A percentile compares a stretch with the other conserved stretches of the same genome.
These are phyloP conservation scores for Coluber constrictor DNA, from an alignment of 2,797 vertebrate species.

Conservation along the genomic window DNA sequence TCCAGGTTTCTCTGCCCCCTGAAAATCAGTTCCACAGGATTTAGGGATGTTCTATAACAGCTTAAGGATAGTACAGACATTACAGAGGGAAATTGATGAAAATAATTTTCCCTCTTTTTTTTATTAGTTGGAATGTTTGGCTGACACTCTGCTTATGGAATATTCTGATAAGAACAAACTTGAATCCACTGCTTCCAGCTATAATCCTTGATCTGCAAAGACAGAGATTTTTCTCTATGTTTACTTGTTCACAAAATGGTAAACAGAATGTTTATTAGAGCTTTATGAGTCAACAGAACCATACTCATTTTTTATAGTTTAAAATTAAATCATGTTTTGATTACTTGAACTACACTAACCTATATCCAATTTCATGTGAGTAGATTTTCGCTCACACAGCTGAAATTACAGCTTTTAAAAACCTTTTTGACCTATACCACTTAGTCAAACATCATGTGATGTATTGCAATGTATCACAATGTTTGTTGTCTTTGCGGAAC, in stretches of 20 bases:
- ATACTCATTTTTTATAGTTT: not conserved
- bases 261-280: not conserved
- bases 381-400: not conserved
- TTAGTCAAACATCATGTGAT: too few relatives aligned
- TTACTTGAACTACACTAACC: not conserved
- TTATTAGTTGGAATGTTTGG: not conserved
- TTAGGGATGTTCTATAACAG: not conserved
- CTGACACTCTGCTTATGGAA: not conserved
- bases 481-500: too few relatives aligned
- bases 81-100: not conserved
- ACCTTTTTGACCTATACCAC: not conserved
- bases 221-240: not conserved
- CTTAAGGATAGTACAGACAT: not conserved
- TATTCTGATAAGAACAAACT: not conserved
- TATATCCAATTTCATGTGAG: not conserved
- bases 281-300: too few relatives aligned
- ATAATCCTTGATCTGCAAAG: not conserved
- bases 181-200: not conserved
- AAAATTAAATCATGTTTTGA: not conserved
- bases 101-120: not conserved
- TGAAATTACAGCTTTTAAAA: too few relatives aligned
- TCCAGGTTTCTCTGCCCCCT: not conserved
- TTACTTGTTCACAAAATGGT: not conserved
- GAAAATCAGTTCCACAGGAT: not conserved
- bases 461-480: too few relatives aligned